These are phyloP conservation scores for Micronisus gabar DNA, from an alignment of 2,113 vertebrate genomes.

Conservation along the genomic window DNA sequence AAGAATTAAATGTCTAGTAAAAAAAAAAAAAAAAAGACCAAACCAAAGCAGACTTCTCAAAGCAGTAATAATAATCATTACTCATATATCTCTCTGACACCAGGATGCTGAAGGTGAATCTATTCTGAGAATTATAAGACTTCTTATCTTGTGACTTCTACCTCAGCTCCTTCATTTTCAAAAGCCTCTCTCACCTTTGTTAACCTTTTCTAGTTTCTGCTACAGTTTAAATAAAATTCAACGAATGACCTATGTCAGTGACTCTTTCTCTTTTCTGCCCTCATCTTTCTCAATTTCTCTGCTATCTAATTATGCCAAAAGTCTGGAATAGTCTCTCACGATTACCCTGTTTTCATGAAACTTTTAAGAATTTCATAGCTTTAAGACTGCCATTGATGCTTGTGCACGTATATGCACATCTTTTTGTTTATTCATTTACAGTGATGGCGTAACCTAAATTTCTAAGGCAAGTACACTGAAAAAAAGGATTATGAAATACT, in stretches of 20 bases:
- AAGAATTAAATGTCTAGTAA: background rate
- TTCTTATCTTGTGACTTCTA: background rate
- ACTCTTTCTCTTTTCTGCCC: background rate
- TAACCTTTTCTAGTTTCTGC: background rate
- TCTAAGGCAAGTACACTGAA: background rate
- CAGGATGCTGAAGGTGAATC: background rate
- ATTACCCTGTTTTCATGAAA: background rate
- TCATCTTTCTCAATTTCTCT: background rate
- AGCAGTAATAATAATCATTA: background rate
- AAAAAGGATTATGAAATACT: constrained; percentile 33
- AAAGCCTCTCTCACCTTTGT: background rate
- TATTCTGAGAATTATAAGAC: background rate
- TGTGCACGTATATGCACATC: background rate
- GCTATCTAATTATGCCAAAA: background rate
- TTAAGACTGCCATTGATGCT: background rate
- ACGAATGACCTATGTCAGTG: background rate
- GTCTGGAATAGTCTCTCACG: background rate
- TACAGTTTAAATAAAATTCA: background rate
- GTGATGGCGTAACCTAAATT: background rate
- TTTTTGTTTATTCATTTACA: background rate
- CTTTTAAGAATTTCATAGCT: background rate
- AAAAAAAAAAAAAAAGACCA: too few relatives aligned
- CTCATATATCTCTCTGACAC: background rate
- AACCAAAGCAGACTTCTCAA: background rate
- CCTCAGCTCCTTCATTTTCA: background rate